phyloP scores from a whole-genome alignment of 2,797 vertebrate genomes.

The Thaleichthys pacificus region DNA sequence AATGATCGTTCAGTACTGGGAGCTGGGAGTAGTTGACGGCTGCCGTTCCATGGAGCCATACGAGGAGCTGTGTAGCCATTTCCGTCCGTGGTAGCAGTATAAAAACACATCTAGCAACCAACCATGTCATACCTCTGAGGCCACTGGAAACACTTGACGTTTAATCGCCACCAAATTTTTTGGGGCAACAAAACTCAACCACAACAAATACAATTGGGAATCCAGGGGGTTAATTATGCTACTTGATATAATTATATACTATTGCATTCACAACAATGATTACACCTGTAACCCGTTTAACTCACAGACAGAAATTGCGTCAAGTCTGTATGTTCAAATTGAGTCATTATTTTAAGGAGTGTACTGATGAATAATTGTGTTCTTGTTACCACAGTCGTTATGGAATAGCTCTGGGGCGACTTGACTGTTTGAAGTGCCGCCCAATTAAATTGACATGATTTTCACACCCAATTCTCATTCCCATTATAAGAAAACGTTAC shows the following conservation, averaged over 20 bases:
- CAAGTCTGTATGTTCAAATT: constrained; percentile 6
- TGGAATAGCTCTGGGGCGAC: constrained; percentile 21
- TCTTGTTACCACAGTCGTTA: constrained; percentile 30
- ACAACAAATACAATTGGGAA: neutral
- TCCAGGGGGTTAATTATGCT: too few relatives aligned
- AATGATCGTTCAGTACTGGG: constrained; percentile 63
- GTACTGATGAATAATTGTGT: constrained; percentile 17
- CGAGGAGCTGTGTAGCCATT: constrained; percentile 55
- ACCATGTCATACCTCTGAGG: constrained; percentile 47
- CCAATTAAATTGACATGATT: neutral
- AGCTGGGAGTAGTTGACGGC: constrained; percentile 57
- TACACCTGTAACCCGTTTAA: constrained; percentile 51
- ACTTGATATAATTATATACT: constrained; percentile 21
- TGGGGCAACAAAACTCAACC: constrained; percentile 25
- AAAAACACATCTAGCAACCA: constrained; percentile 54
- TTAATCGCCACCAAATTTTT: constrained; percentile 38
- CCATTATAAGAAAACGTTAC: too few relatives aligned
- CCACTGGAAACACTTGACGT: constrained; percentile 32
- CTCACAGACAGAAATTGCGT: constrained; percentile 21
- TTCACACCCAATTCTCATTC: too few relatives aligned
- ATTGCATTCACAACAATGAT: constrained; percentile 7
- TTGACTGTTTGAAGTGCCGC: neutral
- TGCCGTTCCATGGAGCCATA: constrained; percentile 32
- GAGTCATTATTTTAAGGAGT: neutral
- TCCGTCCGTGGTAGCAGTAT: constrained; percentile 42